Evolutionary conservation across 2,113 vertebrate genomes (phyloP).

Genomic region (Xiphophorus maculatus): DNA sequence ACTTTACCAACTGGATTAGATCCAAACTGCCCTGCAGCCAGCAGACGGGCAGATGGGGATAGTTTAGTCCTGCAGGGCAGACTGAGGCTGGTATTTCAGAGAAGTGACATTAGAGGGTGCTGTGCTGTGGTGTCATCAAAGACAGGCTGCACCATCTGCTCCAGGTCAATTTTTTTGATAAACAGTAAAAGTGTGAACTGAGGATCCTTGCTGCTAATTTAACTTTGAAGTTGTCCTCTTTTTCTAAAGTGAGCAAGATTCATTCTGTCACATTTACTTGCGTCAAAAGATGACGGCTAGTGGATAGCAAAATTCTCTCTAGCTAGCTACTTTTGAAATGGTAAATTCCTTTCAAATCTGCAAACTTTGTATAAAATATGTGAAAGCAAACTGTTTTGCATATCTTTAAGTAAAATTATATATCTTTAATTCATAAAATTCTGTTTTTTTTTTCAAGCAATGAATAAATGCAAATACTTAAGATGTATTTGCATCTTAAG

Average conservation of each 20-base stretch:
- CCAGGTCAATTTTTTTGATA: slow-evolving; percentile 45
- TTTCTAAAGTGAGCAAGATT: background rate
- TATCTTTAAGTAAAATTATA: too few relatives aligned
- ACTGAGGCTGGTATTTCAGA: slow-evolving; percentile 34
- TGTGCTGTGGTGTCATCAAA: slow-evolving; percentile 38
- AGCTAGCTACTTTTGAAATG: background rate
- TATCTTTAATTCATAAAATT: too few relatives aligned
- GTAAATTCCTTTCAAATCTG: background rate
- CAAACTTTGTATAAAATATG: too few relatives aligned
- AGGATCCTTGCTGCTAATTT: slow-evolving; percentile 3
- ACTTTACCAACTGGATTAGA: slow-evolving; percentile 46
- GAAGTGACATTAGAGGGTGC: slow-evolving; percentile 51
- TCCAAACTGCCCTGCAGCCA: slow-evolving; percentile 34
- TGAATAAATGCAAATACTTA: background rate
- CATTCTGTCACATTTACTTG: background rate
- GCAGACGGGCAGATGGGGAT: slow-evolving; percentile 31
- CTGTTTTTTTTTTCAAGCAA: too few relatives aligned
- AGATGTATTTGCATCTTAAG: background rate
- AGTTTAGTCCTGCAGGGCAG: slow-evolving; percentile 29
- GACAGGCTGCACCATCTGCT: slow-evolving; percentile 28
- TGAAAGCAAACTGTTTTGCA: too few relatives aligned
- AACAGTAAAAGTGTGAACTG: slow-evolving; percentile 21
- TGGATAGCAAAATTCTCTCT: background rate
- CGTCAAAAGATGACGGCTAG: background rate
- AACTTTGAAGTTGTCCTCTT: slow-evolving; percentile 14